Percentiles rank a stretch among this genome's conserved stretches.
These are phyloP conservation scores for Chrysolina americana DNA, from an alignment of 2,888 invertebrate genomes.

Conservation along the genomic window DNA sequence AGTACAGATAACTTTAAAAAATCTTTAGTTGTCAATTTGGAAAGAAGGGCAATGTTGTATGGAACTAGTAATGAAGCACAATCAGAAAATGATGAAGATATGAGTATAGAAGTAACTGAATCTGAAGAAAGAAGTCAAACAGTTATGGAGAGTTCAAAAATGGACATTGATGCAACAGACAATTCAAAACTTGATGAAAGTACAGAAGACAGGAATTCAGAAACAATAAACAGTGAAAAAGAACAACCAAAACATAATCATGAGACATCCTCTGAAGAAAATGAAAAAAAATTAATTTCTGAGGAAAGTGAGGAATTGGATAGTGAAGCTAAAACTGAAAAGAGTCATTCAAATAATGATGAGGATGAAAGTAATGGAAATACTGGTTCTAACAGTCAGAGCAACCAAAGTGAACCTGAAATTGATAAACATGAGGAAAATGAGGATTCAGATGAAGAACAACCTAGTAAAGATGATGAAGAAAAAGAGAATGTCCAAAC, in stretches of 20 bases:
- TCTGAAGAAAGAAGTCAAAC: slow-evolving; percentile 8
- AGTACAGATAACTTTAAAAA: not conserved
- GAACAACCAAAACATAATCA: not conserved
- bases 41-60: not conserved
- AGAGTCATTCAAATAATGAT: not conserved
- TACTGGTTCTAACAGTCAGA: not conserved
- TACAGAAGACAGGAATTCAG: not conserved
- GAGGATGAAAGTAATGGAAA: slow-evolving; percentile 1
- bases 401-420: not conserved
- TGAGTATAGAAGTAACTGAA: slow-evolving; percentile 1
- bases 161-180: not conserved
- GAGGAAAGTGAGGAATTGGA: not conserved
- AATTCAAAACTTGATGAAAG: not conserved
- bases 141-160: not conserved
- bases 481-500: not conserved
- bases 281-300: not conserved
- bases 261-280: not conserved
- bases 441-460: not conserved
- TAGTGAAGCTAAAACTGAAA: not conserved
- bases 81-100: not conserved
- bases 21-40: slow-evolving; percentile 16
- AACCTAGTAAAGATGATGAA: not conserved
- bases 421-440: not conserved
- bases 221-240: not conserved
- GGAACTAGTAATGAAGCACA: not conserved